phyloP scores from a whole-genome alignment of 37 sponge, comb jelly and placozoan genomes.

The Halichondria panicea region DNA sequence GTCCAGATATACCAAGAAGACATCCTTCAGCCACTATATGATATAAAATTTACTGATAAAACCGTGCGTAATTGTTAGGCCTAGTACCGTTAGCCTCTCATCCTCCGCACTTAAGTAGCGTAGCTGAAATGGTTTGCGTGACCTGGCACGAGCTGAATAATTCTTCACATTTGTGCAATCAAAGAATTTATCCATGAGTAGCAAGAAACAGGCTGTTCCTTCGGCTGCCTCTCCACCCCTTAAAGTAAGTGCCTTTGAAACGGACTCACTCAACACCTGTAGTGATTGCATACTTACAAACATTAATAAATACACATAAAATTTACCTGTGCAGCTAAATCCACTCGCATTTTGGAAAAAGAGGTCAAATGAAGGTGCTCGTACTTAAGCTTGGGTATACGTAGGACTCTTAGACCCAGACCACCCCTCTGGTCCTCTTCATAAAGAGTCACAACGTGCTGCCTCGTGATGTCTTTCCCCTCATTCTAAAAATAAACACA shows the following conservation, averaged over 20 bases:
- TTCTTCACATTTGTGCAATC: slow-evolving; percentile 23
- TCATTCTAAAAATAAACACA: slow-evolving; percentile 3
- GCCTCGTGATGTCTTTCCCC: slow-evolving; percentile 13
- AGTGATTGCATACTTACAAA: too few species aligned
- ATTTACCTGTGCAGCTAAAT: too few species aligned
- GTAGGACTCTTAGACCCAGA: background rate
- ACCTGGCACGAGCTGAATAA: background rate
- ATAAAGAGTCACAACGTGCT: slow-evolving; percentile 21
- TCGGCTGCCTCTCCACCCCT: slow-evolving; percentile 1
- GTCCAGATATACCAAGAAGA: too few species aligned
- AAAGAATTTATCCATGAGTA: slow-evolving; percentile 27
- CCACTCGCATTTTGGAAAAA: too few species aligned
- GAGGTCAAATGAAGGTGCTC: slow-evolving; percentile 8
- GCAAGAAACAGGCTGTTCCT: slow-evolving; percentile 21
- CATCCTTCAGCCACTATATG: slow-evolving; percentile 13
- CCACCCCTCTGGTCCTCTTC: slow-evolving; percentile 1
- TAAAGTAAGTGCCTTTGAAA: too few species aligned
- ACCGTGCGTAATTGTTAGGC: background rate
- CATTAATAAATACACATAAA: too few species aligned
- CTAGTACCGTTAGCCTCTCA: slow-evolving; percentile 1
- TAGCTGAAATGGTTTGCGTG: too few species aligned
- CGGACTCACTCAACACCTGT: too few species aligned
- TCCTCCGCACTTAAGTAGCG: too few species aligned
- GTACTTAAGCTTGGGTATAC: slow-evolving; percentile 20
- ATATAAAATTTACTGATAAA: background rate